Evolutionary conservation across 2,113 vertebrate species (phyloP), one percentile per base, ranked within the genome.

Genomic region (Pedetes capensis): DNA sequence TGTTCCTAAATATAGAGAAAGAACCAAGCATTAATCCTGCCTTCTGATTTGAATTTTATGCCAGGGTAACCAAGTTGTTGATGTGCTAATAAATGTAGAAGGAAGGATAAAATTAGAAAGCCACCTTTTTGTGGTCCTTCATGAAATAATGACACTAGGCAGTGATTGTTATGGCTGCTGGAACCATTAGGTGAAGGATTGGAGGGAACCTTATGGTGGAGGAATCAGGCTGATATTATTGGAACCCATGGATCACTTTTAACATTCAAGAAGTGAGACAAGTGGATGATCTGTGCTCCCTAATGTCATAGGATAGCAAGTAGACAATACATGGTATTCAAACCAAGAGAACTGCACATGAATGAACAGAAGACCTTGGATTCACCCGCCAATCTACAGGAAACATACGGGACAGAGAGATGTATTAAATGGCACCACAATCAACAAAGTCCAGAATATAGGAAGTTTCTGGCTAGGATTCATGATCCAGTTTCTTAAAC

Each of bases 1-100:
- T 85, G 18, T 93, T 94, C 18, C 71, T 88, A 83, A 94, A 55
- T 89, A 69, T 37, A 75, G 83, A 32, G 59, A 80, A 69, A 68
- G 59, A 84, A 57, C 34, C 39, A 72, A 39, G 59, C 34, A 2
- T 87, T 61, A 72, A 37, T 68, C 57, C 44, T 39, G 57, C 37
- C 44, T 89, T 55, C 22, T 42, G 89, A 5, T 86, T 51, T 63
- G 87, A 89, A 92, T 68, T 29, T 1, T 92, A 29, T 89, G 76
- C 32, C 44, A 68, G 75, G 71, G 34, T 68, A 61, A 25, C 29
- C 55, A 51, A 42, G 63, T 49, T 57, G 49, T 63, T 89, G 42
- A 49, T 79, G 49, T 79, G 23, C 69, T 92, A 44, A 53, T 66
- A 82, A 29, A 23, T 53, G 18, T 85, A 74, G 69, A 85, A 72